phyloP scores from a whole-genome alignment of 2,797 vertebrate species.

The Cynopterus sphinx region DNA sequence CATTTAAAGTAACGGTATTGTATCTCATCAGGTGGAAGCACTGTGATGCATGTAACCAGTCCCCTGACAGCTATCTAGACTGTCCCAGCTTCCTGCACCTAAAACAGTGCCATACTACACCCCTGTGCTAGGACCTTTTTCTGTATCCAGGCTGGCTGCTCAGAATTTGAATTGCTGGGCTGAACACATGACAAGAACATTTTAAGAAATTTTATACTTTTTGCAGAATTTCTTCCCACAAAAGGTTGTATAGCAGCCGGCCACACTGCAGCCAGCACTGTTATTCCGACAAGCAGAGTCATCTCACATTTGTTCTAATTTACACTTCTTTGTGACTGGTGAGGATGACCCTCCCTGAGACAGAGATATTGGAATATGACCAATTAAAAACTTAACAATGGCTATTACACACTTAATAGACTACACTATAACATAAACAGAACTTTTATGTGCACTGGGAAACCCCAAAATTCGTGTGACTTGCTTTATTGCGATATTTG shows the following conservation, averaged over 20 bases:
- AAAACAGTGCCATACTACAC: no score
- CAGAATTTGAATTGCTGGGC: not conserved
- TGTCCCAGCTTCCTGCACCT: not conserved
- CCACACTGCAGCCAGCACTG: no score
- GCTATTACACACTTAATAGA: not conserved
- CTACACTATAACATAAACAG: not conserved
- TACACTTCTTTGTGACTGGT: not conserved
- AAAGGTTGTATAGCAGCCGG: accelerated
- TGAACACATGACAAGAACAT: not conserved
- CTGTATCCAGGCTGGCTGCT: not conserved
- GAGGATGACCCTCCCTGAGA: not conserved
- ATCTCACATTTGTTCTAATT: not conserved
- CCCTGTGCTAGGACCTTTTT: not conserved
- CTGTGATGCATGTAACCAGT: not conserved
- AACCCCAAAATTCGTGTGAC: not conserved
- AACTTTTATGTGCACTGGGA: not conserved
- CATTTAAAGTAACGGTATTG: not conserved
- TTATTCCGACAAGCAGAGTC: not conserved
- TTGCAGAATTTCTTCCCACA: not conserved
- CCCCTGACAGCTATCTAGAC: not conserved
- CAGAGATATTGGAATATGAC: not conserved
- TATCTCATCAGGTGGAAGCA: not conserved
- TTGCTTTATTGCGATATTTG: not conserved
- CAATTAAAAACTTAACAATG: not conserved
- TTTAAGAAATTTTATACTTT: not conserved